Base-by-base conservation (phyloP, 1,140 invertebrate genomes). In the Asbolus verrucosus region DNA sequence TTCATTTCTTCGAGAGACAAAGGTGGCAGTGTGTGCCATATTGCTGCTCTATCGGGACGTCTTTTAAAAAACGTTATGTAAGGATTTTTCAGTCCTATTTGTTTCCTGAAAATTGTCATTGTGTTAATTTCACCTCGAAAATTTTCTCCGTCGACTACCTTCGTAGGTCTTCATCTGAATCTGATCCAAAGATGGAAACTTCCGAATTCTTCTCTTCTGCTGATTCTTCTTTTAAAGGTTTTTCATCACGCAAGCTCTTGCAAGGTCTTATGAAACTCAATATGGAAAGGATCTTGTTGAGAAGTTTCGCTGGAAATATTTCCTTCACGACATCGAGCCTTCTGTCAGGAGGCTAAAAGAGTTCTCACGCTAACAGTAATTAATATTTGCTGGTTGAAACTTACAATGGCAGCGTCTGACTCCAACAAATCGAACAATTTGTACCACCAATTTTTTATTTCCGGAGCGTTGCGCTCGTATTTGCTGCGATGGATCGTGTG, bases 1-100 rank as follows among this genome's bases (percentile, higher is more conserved):
- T 65, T 63, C 71, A 77, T 76, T 15, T 75, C 76, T 3, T 74
- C 70, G 0, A 78, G 39, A n/a, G 62, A 66, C 36, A 75, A 14
- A 1, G 74, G 74, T 6, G 73, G 72, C 33, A 73, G 43, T 9
- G 67, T 63, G n/a, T 70, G 24, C 77, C 77, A 79, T 21, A 75
- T 73, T 6, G 65, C 59, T 3, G 74, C 76, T 13, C 73, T 31
- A 39, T 74, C 73, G 3, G 46, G 60, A 6, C 50, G 36, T 4
- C 62, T 43, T 8, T 71, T 70, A 2, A 76, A 73, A 41, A 78
- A 78, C 4, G 65, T 65, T 19, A 67, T 30, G 61, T 77, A 77
- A 2, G 71, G 71, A 60, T 75, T 74, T 3, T 59, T 61, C 14
- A 3, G n/a, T 0, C 62, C 65, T 13, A 41, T 27, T 18, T 46